Base-by-base conservation (phyloP, 2,797 vertebrate species). In the Manis pentadactyla region DNA sequence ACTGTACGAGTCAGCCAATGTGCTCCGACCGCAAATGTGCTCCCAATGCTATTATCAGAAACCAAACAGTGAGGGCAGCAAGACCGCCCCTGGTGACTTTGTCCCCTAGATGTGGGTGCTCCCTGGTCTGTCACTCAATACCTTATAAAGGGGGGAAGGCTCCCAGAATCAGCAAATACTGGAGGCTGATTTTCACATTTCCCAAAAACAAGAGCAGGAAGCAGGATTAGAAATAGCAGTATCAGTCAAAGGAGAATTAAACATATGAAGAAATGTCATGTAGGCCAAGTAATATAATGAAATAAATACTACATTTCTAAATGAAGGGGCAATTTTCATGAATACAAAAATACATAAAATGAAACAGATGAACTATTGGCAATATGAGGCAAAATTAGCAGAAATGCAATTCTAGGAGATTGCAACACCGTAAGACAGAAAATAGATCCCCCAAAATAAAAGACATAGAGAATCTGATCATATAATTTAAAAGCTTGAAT, bases 181-280 rank as follows among this genome's bases (percentile, higher is more conserved):
- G 57, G 15, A 53, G 66, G 27, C 29, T 46, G 29, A 31, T 46
- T 51, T 74, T 71, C 34, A 42, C 10, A 34, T 42, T 51, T 55
- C 31, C 57, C 7, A 21, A 90, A 81, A 39, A 18, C 23, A 63
- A 17, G 64, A 82, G 19, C 7, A 69, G 57, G 87, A 79, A 93
- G 51, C 42, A 79, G 12, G 9, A 7, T 61, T 73, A 34, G 10
- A 90, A 92, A 55, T 61, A 66, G 25, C 73, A 90, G 17, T 27
- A 34, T 37, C 37, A 68, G 55, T 81, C 29, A 81, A 49, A 77
- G 78, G 37, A 92, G 51, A 88, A 93, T 42, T 92, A 23, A 74
- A 81, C 37, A 34, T 18, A 31, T 49, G 39, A 75, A 9, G 37
- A 21, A 42, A 61, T 4, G 39, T 73, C n/a, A 55, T 34, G 49